phyloP scores from a whole-genome alignment of 2,113 vertebrate genomes.

The Lates calcarifer region DNA sequence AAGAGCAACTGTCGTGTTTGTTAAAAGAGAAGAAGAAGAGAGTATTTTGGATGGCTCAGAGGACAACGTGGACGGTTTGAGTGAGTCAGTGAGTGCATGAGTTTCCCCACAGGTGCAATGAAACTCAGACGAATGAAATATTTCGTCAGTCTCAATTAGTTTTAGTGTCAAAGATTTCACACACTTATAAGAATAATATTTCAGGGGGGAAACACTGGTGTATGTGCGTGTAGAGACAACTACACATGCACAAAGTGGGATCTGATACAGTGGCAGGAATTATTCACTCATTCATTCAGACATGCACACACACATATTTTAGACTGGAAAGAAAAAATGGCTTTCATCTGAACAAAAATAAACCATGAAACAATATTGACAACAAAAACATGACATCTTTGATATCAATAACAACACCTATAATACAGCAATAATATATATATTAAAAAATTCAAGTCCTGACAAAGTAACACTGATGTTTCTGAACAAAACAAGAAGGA shows the following conservation, averaged over 20 bases:
- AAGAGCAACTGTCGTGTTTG: constrained; percentile 45
- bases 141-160: neutral
- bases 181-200: neutral
- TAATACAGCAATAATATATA: constrained; percentile 71
- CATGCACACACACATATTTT: neutral
- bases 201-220: neutral
- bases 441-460: constrained; percentile 89
- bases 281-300: constrained; percentile 11
- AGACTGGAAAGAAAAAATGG: constrained; percentile 32
- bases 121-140: neutral
- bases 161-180: constrained; percentile 58
- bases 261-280: constrained; percentile 40
- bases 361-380: constrained; percentile 42
- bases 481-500: constrained; percentile 55
- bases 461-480: constrained; percentile 88
- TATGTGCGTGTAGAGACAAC: constrained; percentile 3
- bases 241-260: constrained; percentile 42
- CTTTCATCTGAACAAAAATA: constrained; percentile 62
- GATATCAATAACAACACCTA: constrained; percentile 63
- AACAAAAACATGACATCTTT: constrained; percentile 61
- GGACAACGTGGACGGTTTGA: constrained; percentile 50
- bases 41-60: constrained; percentile 51
- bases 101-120: constrained; percentile 31
- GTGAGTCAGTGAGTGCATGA: constrained; percentile 31
- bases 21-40: constrained; percentile 14